Evolutionary conservation across 2,113 vertebrate species (phyloP), one percentile per base, ranked within the genome.

Genomic region (Stigmatopora argus): DNA sequence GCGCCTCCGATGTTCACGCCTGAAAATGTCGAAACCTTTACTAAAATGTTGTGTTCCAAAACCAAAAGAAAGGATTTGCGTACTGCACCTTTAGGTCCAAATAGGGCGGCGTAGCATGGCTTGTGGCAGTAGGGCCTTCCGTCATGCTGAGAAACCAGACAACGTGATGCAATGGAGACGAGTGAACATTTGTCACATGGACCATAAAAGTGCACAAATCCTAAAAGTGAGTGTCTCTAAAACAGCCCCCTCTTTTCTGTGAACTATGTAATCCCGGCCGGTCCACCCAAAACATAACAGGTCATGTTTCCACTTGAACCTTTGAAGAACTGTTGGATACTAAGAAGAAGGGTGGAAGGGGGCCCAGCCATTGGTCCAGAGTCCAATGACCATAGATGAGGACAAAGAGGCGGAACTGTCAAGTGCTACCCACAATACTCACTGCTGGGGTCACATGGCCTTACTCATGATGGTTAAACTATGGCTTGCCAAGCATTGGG

Each of bases 1-100:
- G 95, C 95, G 0, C 95, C 96, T 0, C 96, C 97, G 0, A 99
- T 98, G 84, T 98, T 98, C 77, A 99, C 95, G 5, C 97, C 97
- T 98, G 53, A 17, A 61, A 6, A 12, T 23, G 4, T 62, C 7
- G 11, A 62, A 14, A 21, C 15, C 7, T 19, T 14, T 62, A n/a
- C 34, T 41, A 3, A 18, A 61, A 15, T 15, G 23, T 23, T 1
- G 6, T 6, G 23, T 10, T 56, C 7, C 23, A 2, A 14, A 55
- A 55, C 4, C 14, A 14, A 53, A 53, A 23, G 23, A 55, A 15
- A 6, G 18, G 26, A 23, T 18, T 35, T 8, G 18, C 81, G 74
- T 31, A 80, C 2, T 78, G 77, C 35, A 95, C 94, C 94, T 90
- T 92, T 93, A 64, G 93, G 94, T 74, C 94, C 94, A 64, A 93